A percentile compares a stretch with the other conserved stretches of the same genome.
Evolutionary conservation across 2,888 invertebrate genomes (phyloP).

Genomic region (Habroteleia sp.): DNA sequence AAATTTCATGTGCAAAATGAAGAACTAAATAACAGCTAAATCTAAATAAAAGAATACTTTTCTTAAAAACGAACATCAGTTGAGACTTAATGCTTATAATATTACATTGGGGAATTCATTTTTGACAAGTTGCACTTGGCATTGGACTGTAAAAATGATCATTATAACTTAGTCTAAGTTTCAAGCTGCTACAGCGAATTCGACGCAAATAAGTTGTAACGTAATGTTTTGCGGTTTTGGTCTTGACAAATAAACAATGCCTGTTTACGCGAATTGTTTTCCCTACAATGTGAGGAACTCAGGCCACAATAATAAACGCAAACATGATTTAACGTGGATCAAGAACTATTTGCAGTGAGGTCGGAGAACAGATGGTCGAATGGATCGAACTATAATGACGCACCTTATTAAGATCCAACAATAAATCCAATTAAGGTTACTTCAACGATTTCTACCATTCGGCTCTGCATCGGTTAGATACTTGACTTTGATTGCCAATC

Average conservation of each 20-base stretch:
- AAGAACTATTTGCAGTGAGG: conserved; percentile 16
- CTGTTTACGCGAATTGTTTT: conserved; percentile 41
- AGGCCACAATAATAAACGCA: conserved; percentile 34
- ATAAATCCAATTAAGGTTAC: conserved; percentile 32
- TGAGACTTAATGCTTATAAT: too few relatives aligned
- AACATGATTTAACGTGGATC: conserved; percentile 30
- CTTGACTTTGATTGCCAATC: conserved; percentile 21
- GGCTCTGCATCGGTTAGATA: background rate
- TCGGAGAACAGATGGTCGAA: conserved; percentile 4
- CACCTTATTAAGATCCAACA: conserved; percentile 26
- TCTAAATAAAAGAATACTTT: too few relatives aligned
- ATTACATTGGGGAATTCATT: too few relatives aligned
- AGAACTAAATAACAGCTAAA: too few relatives aligned
- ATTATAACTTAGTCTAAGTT: conserved; percentile 7
- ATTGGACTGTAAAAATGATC: conserved; percentile 1
- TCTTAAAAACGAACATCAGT: too few relatives aligned
- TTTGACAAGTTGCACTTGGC: too few relatives aligned
- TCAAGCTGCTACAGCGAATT: conserved; percentile 10
- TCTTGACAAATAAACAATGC: conserved; percentile 17
- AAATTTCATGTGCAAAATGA: too few relatives aligned
- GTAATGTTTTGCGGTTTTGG: conserved; percentile 35
- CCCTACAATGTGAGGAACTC: conserved; percentile 21
- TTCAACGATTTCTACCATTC: conserved; percentile 12
- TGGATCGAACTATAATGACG: background rate
- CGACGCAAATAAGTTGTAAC: conserved; percentile 19